These are phyloP conservation scores for Heteromurus nitidus DNA, from an alignment of 2,888 invertebrate species.

Conservation along the genomic window DNA sequence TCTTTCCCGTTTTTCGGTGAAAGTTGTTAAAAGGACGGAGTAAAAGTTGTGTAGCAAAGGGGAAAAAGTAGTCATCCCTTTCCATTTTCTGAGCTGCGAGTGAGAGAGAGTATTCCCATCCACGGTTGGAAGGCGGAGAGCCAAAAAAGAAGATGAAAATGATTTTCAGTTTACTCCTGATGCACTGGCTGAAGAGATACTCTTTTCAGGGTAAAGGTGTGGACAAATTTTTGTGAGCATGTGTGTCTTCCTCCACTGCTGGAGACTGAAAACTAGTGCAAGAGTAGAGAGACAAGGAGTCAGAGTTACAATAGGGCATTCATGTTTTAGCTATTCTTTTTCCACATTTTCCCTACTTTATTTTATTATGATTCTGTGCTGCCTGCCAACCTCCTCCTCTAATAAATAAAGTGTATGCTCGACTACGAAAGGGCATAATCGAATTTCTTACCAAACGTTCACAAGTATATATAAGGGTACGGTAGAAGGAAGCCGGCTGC, in stretches of 20 bases:
- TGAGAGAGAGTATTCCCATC: not conserved
- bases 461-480: not conserved
- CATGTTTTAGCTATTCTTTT: not conserved
- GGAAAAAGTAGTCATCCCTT: conserved; percentile 21
- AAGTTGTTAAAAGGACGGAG: conserved; percentile 26
- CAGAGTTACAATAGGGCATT: conserved; percentile 8
- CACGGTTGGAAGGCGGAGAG: too few relatives aligned
- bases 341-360: conserved; percentile 5
- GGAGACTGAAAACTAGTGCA: conserved; percentile 10
- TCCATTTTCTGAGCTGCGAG: conserved; percentile 6
- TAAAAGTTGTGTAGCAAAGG: too few relatives aligned
- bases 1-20: conserved; percentile 15
- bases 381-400: not conserved
- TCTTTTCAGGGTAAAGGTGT: not conserved
- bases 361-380: conserved; percentile 9
- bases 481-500: not conserved
- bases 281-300: not conserved
- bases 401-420: not conserved
- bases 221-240: conserved; percentile 10
- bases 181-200: conserved; percentile 8
- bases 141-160: conserved; percentile 26
- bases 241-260: too few relatives aligned
- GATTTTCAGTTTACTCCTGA: not conserved
- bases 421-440: conserved; percentile 14
- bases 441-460: conserved; percentile 6